Conservation (phyloP, 2,113 vertebrate genomes). For the Lasiurus cinereus region DNA sequence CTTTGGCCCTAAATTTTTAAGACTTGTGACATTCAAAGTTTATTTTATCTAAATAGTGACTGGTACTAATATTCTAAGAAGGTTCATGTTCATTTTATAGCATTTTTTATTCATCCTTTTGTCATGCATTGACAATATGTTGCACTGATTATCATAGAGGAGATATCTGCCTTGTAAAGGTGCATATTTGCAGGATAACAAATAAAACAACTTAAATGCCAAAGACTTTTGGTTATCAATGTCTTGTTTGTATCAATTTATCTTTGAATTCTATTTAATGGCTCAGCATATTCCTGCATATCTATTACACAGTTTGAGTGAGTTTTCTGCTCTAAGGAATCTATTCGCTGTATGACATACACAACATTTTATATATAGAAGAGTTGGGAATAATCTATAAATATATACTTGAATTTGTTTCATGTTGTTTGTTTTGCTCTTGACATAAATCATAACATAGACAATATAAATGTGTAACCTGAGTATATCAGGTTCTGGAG, state of each 20-base stretch:
- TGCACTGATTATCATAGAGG: background rate
- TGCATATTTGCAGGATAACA: background rate
- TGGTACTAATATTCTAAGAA: background rate
- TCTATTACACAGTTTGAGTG: background rate
- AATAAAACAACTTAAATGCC: background rate
- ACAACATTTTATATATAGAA: background rate
- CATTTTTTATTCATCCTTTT: background rate
- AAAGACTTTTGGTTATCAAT: background rate
- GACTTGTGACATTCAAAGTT: background rate
- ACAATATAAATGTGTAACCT: background rate
- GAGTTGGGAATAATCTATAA: background rate
- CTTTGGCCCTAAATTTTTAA: background rate
- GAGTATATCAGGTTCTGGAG: background rate
- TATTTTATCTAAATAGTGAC: background rate
- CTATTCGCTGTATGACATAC: background rate
- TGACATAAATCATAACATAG: background rate
- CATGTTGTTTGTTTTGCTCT: background rate
- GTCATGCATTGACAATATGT: background rate
- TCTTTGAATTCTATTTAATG: background rate
- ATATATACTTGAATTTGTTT: background rate
- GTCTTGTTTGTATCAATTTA: background rate
- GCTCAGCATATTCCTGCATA: background rate
- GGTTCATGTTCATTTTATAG: background rate
- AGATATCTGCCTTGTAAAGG: background rate
- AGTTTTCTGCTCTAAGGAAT: background rate